Conservation (phyloP, 1,140 invertebrate species). For the Mamestra configurata region DNA sequence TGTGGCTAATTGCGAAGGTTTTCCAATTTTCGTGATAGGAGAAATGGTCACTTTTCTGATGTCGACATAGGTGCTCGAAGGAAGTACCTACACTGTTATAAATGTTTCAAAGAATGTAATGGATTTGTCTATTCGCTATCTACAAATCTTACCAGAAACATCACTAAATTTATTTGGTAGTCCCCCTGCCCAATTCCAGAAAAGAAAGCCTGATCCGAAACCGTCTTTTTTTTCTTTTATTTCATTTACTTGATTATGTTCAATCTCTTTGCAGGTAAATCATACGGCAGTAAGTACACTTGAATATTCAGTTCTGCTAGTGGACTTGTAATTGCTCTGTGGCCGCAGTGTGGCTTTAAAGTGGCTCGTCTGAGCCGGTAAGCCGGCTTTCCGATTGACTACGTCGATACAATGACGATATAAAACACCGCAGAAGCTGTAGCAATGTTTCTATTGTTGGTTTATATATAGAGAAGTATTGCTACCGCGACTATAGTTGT, state of each 20-base stretch:
- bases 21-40: background rate
- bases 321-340: conserved; percentile 18
- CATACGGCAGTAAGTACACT: conserved; percentile 29
- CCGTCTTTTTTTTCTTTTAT: background rate
- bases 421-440: conserved; percentile 47
- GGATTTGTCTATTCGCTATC: too few species aligned
- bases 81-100: too few species aligned
- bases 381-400: conserved; percentile 51
- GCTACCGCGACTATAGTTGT: conserved; percentile 21
- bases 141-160: too few species aligned
- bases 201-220: background rate
- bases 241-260: conserved; percentile 21
- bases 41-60: background rate
- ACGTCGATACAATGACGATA: conserved; percentile 43
- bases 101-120: too few species aligned
- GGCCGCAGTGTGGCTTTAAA: conserved; percentile 34
- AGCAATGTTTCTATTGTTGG: conserved; percentile 45
- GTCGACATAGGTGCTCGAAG: background rate
- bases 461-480: conserved; percentile 40
- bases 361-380: conserved; percentile 38
- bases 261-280: conserved; percentile 33
- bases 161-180: background rate
- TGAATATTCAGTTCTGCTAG: conserved; percentile 37
- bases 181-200: background rate
- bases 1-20: background rate